These are phyloP conservation scores for Rhinogobius similis DNA, from an alignment of 2,113 vertebrate species.

Conservation along the genomic window DNA sequence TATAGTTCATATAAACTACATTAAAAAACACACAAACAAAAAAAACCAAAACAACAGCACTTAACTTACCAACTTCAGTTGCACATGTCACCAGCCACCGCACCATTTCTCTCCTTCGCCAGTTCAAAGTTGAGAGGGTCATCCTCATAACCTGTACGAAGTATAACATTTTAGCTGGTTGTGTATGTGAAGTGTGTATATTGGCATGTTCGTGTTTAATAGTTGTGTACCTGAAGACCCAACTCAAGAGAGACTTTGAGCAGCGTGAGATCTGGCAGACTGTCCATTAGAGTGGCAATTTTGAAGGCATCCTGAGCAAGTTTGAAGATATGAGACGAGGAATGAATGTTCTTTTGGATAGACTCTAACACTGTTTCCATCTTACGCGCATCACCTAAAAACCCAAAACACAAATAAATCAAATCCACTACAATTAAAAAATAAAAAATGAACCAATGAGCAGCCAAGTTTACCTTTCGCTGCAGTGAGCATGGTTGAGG, in stretches of 20 bases:
- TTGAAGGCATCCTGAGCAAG: constrained; percentile 71
- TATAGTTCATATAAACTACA: too few species aligned
- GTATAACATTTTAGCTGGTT: not conserved
- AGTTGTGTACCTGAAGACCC: constrained; percentile 59
- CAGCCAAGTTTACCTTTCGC: constrained; percentile 55
- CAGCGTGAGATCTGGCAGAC: constrained; percentile 65
- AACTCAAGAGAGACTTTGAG: constrained; percentile 72
- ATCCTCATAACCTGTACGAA: constrained; percentile 63
- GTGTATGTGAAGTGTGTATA: not conserved
- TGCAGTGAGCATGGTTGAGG: constrained; percentile 69
- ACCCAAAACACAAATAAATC: not conserved
- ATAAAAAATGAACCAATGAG: not conserved
- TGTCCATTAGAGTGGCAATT: constrained; percentile 69
- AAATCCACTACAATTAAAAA: not conserved
- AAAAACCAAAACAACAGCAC: too few species aligned
- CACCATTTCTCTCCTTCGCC: constrained; percentile 69
- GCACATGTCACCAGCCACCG: constrained; percentile 69
- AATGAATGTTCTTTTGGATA: constrained; percentile 72
- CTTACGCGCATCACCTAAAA: constrained; percentile 49
- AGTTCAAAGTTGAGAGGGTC: constrained; percentile 69
- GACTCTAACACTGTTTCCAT: constrained; percentile 64
- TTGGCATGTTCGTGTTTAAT: not conserved
- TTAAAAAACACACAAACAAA: too few species aligned
- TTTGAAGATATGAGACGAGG: constrained; percentile 70
- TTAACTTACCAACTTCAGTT: constrained; percentile 66